Base-by-base conservation (phyloP, 2,797 vertebrate species). In the Oreortyx pictus region DNA sequence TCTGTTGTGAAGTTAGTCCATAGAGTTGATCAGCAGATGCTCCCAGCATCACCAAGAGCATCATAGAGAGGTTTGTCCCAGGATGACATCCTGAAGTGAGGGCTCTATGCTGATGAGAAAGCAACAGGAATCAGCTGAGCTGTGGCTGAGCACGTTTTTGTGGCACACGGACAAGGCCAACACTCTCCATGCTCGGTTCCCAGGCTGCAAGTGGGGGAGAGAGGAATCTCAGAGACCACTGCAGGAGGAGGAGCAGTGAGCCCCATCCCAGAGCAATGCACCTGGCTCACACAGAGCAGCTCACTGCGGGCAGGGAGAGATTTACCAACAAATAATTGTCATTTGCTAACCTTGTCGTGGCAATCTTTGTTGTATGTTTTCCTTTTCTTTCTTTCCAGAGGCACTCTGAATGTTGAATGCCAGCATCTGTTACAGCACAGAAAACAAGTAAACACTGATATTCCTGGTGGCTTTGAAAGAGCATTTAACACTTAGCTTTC, bases 401-500 rank as follows among this genome's bases (percentile, higher is more conserved):
- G 93, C 94, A 33, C 57, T 94, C 77, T 49, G 33, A 66, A 76
- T 91, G 93, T 64, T 94, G 93, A 96, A 96, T 96, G 96, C 92
- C 95, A 95, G 95, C 96, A 96, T 93, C 95, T 96, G 96, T 93
- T 95, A 89, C 56, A 16, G 89, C 29, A 73, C 4, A 0, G 90
- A 66, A 94, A 94, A 89, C 94, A 95, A 95, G 94, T 92, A 95
- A 96, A 95, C 94, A 94, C 76, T 83, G 89, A 94, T 95, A 95
- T 88, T 96, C 92, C 93, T 96, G 92, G 95, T 96, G 94, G 95
- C 94, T 96, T 96, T 96, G 89, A 93, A 94, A 93, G 52, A 96
- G 64, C 94, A 88, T 92, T 96, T 93, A 93, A 91, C 23, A 4
- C 87, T 93, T 76, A 94, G 82, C 44, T 94, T 81, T 94, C 92